Evolutionary conservation across 1,140 invertebrate species (phyloP), one percentile per base, ranked within the genome.

Genomic region (Drosophila aff.): DNA sequence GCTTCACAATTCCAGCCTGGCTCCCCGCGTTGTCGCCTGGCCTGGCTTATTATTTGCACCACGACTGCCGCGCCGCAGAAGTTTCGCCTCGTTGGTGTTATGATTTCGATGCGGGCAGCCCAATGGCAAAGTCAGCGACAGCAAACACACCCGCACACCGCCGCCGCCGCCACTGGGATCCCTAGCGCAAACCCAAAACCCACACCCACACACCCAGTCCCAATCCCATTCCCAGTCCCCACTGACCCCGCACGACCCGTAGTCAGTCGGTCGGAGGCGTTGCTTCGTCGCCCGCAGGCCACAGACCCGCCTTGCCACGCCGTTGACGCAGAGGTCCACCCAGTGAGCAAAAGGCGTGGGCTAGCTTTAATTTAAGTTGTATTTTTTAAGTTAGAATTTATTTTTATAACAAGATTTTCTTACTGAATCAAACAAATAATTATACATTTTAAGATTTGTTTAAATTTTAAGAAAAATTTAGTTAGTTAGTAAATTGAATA

Each of bases 41-140:
- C 84, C 84, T 84, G 84, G 84, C 84, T 87, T 87, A 87, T 87
- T 87, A 87, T 87, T 89, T 87, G 84, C 53, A 57, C 84, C 77
- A 89, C 77, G 84, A 87, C 84, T 78, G 80, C 84, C 46, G 81
- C 57, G 84, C 68, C 84, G 81, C 81, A 89, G 68, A 87, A 90
- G 85, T 89, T 89, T 89, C 81, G 84, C 85, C 81, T 89, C 84
- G 84, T 89, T 89, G 85, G 84, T 89, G 84, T 89, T 89, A 89
- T 89, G 84, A 89, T 89, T 89, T 89, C 84, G 76, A 89, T 89
- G 85, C 86, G 84, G 84, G 85, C 82, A 89, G 81, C 73, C 84
- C 81, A 84, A 90, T 83, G 85, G 85, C 84, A 89, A 78, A 78
- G 75, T 78, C 75, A 78, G 75, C 84, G 77, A 87, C 81, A 67